Evolutionary conservation across 2,113 vertebrate genomes (phyloP).

Genomic region (Phoenicopterus ruber): DNA sequence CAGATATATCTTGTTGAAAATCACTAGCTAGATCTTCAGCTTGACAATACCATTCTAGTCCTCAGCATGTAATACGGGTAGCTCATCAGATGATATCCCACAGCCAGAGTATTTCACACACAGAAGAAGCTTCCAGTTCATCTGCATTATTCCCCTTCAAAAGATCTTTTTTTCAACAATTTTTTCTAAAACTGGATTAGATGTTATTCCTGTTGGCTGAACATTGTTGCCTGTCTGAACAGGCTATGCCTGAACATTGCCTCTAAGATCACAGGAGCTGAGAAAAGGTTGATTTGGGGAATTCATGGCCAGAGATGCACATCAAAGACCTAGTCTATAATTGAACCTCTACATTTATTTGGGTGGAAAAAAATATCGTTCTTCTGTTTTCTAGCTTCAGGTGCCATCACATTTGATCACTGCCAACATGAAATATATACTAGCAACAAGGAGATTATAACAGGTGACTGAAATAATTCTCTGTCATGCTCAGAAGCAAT

Average conservation of each 20-base stretch:
- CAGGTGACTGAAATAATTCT: neutral
- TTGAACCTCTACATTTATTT: neutral
- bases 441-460: neutral
- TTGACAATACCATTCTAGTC: neutral
- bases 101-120: neutral
- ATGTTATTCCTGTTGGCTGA: neutral
- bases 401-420: neutral
- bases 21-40: neutral
- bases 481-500: neutral
- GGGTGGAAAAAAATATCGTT: neutral
- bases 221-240: neutral
- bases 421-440: neutral
- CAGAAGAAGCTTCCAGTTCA: neutral
- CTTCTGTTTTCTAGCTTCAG: neutral
- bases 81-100: neutral
- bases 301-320: neutral
- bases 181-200: neutral
- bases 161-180: neutral
- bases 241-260: neutral
- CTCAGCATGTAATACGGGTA: neutral
- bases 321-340: neutral
- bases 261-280: neutral
- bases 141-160: neutral
- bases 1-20: neutral
- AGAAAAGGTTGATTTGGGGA: neutral